A percentile compares a stretch with the other conserved stretches of the same genome.
phyloP scores from a whole-genome alignment of 2,888 invertebrate species.

The Falcaria lacertinaria region DNA sequence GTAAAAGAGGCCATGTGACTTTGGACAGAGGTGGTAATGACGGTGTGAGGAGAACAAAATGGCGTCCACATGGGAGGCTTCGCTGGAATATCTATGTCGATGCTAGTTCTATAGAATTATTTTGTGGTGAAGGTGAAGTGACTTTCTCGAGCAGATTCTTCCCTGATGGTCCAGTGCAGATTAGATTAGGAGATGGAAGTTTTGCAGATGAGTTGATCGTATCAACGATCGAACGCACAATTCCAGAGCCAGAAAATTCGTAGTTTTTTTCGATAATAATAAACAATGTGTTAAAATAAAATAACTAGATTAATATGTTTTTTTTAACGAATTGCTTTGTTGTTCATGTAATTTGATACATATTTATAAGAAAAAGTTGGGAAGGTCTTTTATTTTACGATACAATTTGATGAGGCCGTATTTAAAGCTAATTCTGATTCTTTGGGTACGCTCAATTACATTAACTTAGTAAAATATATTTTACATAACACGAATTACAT shows the following conservation, averaged over 20 bases:
- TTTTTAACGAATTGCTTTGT: no score
- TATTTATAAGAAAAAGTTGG: no score
- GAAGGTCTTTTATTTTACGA: no score
- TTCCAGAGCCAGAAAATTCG: neutral
- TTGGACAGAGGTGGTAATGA: constrained; percentile 56
- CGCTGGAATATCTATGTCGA: constrained; percentile 44
- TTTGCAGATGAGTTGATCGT: constrained; percentile 23
- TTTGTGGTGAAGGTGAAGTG: constrained; percentile 49
- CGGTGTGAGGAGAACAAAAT: constrained; percentile 45
- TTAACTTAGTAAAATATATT: no score
- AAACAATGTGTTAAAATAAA: no score
- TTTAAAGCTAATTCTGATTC: no score
- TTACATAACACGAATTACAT: no score
- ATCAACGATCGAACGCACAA: constrained; percentile 31
- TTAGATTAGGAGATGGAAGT: constrained; percentile 25
- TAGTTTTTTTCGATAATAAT: neutral
- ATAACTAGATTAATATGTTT: no score
- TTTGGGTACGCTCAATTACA: no score
- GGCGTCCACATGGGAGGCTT: constrained; percentile 35
- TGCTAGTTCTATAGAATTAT: constrained; percentile 54
- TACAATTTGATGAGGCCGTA: no score
- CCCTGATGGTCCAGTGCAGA: constrained; percentile 26
- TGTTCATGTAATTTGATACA: no score
- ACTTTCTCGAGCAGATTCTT: constrained; percentile 57
- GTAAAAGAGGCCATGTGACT: constrained; percentile 29